phyloP scores from a whole-genome alignment of 2,888 invertebrate species.

The Danaus chrysippus region DNA sequence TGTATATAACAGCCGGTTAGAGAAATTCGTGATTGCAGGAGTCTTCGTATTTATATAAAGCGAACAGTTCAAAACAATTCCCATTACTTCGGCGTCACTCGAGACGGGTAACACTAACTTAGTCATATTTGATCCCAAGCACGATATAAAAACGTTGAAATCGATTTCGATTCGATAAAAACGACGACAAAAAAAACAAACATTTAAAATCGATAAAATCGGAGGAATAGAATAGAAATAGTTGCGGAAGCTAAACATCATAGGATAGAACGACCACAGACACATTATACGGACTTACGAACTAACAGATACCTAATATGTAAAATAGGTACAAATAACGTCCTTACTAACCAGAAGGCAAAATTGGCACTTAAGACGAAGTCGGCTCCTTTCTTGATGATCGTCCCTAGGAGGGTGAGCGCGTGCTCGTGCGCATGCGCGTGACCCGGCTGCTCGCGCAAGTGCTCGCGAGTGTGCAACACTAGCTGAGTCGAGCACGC shows the following conservation, averaged over 20 bases:
- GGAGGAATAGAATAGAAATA: conserved; percentile 14
- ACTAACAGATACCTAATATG: conserved; percentile 74
- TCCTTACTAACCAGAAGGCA: conserved; percentile 79
- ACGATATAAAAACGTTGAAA: conserved; percentile 61
- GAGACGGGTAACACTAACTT: conserved; percentile 48
- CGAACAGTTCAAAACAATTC: conserved; percentile 22
- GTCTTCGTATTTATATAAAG: conserved; percentile 44
- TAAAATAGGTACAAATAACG: conserved; percentile 76
- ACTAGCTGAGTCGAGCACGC: conserved; percentile 17
- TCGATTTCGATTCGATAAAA: conserved; percentile 38
- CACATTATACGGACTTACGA: conserved; percentile 69
- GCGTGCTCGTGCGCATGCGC: conserved; percentile 31
- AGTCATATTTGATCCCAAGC: conserved; percentile 76
- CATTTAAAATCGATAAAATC: conserved; percentile 20
- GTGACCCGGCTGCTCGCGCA: conserved; percentile 16
- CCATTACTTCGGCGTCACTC: conserved; percentile 19
- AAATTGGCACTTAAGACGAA: conserved; percentile 78
- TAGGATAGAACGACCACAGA: conserved; percentile 50
- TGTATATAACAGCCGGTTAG: conserved; percentile 56
- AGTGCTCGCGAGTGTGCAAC: conserved; percentile 21
- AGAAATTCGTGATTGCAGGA: conserved; percentile 57
- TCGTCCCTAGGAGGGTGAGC: conserved; percentile 47
- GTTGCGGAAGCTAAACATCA: conserved; percentile 48
- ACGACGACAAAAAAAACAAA: conserved; percentile 11
- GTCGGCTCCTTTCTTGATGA: conserved; percentile 60